Evolutionary conservation across 2,113 vertebrate genomes (phyloP), one percentile per base, ranked within the genome.

Genomic region (Xyliphius kryptos): DNA sequence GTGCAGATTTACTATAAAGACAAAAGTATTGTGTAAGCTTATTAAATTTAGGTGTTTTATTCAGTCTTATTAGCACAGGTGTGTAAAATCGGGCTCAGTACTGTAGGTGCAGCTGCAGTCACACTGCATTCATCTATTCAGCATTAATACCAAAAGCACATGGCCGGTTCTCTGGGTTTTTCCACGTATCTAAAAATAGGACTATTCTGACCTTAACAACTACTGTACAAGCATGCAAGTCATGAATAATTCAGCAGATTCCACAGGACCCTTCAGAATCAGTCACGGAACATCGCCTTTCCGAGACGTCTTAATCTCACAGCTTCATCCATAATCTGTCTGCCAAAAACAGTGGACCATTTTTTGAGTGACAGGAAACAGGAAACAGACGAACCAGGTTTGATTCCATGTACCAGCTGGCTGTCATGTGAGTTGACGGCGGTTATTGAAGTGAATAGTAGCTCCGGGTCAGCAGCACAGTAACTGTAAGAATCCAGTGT

Each of bases 361-460:
- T 46, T n/a, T 47, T 57, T 14, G 32, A 22, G 55, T 20, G 17
- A 21, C 3, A n/a, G 22, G 46, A 43, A 16, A 46, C 44, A 38
- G 56, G 16, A 26, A 46, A 19, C 22, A 44, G 37, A 46, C 62
- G 68, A 71, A 59, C 73, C 80, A 72, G 50, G 51, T 60, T 56
- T 76, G 74, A 67, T 76, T 32, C 80, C 67, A 77, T 61, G 72
- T 78, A 77, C 36, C 56, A 72, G 43, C 47, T 80, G 78, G 82
- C 69, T 80, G 77, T 74, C 75, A 77, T 66, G 47, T 71, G 73
- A 63, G 74, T 72, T 78, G 69, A 50, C 74, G 76, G 72, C 72
- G 81, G 80, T 78, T 65, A 73, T 67, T 54, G 73, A 74, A 73
- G 47, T 53, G 70, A 60, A 48, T 70, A 54, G 65, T 77, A 47